Conservation (phyloP, 2,797 vertebrate species). For the Tokudaia muenninki region DNA sequence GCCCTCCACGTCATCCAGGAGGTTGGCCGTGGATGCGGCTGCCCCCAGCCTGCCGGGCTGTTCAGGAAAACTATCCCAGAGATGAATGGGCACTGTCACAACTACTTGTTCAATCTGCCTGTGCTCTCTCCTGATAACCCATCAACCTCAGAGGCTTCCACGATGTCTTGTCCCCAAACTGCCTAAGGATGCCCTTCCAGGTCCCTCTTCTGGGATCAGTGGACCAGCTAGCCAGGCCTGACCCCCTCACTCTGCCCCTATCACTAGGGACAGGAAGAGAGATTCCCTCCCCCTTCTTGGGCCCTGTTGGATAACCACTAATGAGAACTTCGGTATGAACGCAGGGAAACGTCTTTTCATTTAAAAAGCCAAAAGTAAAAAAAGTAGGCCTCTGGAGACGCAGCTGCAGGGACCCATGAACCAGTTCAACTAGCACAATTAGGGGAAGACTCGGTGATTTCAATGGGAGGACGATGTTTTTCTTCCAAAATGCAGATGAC, state of each 20-base stretch:
- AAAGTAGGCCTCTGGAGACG: not conserved
- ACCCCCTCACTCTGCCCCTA: not conserved
- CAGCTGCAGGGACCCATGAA: not conserved
- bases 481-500: not conserved
- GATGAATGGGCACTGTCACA: rapidly evolving
- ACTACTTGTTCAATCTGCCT: not conserved
- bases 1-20: constrained; percentile 96
- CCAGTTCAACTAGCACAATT: not conserved
- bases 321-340: not conserved
- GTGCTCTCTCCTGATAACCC: not conserved
- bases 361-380: not conserved
- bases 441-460: not conserved
- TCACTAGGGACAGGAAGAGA: not conserved
- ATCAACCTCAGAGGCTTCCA: not conserved
- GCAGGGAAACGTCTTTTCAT: not conserved
- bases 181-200: too few relatives aligned
- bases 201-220: not conserved
- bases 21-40: constrained; percentile 96
- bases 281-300: not conserved
- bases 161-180: too few relatives aligned
- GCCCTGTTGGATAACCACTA: not conserved
- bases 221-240: not conserved
- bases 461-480: not conserved
- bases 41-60: constrained; percentile 91
- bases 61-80: constrained; percentile 87